These are phyloP conservation scores for Chaetops frenatus DNA, from an alignment of 2,113 vertebrate genomes.

Conservation along the genomic window DNA sequence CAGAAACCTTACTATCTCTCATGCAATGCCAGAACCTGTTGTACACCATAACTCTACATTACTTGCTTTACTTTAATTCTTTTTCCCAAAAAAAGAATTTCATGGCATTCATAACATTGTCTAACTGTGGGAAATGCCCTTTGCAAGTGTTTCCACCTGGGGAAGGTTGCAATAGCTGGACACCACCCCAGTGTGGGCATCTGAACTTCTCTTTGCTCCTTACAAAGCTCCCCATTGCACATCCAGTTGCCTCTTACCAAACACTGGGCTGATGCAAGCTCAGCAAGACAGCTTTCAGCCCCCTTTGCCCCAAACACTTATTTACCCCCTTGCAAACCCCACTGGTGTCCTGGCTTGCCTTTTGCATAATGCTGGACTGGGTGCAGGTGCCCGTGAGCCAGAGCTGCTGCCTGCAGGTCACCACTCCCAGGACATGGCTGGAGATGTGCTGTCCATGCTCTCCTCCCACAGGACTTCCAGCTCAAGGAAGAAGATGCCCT, in stretches of 20 bases:
- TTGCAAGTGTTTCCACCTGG: background rate
- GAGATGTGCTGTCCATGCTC: background rate
- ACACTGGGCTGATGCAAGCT: background rate
- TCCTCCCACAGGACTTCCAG: background rate
- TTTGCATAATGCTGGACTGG: background rate
- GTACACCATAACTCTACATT: background rate
- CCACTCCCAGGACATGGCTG: fast-evolving
- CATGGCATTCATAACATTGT: background rate
- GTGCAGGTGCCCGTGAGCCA: background rate
- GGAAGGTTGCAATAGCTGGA: background rate
- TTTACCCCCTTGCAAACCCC: background rate
- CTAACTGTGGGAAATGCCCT: background rate
- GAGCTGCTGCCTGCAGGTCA: background rate
- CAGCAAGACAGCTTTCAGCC: fast-evolving
- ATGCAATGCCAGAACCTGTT: background rate
- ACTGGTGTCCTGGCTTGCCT: background rate
- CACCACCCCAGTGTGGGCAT: fast-evolving
- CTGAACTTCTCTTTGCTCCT: background rate
- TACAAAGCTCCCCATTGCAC: background rate
- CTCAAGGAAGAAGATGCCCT: background rate
- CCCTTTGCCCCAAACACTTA: background rate
- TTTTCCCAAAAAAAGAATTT: background rate
- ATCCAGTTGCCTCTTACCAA: background rate
- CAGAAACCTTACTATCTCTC: background rate
- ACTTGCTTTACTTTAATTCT: background rate